Evolutionary conservation across 1,140 invertebrate species (phyloP).

Genomic region (Steinernema feltiae): DNA sequence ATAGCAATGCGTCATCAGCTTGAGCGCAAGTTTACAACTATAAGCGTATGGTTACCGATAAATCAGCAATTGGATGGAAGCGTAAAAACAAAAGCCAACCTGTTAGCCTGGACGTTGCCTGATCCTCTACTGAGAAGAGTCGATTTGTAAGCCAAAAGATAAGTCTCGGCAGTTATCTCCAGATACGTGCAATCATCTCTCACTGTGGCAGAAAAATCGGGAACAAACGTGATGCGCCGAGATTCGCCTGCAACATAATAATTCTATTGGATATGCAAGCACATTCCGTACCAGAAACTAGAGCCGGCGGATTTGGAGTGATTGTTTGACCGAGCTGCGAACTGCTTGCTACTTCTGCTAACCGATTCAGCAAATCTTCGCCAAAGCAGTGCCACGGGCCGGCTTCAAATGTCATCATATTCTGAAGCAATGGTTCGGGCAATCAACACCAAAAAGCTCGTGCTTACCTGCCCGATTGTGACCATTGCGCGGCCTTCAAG

Average conservation of each 20-base stretch:
- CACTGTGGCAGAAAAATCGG: constrained; percentile 41
- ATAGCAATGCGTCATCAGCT: too few species aligned
- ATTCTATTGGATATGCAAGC: not conserved
- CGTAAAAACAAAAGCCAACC: too few species aligned
- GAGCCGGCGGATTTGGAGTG: not conserved
- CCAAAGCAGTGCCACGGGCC: constrained; percentile 55
- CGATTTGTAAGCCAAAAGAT: constrained; percentile 43
- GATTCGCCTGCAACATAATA: not conserved
- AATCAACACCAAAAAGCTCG: not conserved
- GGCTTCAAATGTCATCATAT: constrained; percentile 54
- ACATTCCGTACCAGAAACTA: not conserved
- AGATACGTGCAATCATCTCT: constrained; percentile 49
- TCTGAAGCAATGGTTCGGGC: constrained; percentile 29
- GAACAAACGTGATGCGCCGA: constrained; percentile 39
- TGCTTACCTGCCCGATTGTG: constrained; percentile 51
- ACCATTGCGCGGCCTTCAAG: constrained; percentile 53
- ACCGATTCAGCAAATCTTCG: constrained; percentile 46
- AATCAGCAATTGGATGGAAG: too few species aligned
- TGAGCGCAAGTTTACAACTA: too few species aligned
- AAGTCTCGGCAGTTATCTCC: constrained; percentile 48
- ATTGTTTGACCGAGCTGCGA: not conserved
- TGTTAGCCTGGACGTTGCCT: too few species aligned
- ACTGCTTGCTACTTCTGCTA: constrained; percentile 21
- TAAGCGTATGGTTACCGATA: too few species aligned
- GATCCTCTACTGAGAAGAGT: too few species aligned